Percentiles rank a stretch among this genome's conserved stretches.
Conservation (phyloP, 2,113 vertebrate species). For the Calyptommatus sinebrachiatus region DNA sequence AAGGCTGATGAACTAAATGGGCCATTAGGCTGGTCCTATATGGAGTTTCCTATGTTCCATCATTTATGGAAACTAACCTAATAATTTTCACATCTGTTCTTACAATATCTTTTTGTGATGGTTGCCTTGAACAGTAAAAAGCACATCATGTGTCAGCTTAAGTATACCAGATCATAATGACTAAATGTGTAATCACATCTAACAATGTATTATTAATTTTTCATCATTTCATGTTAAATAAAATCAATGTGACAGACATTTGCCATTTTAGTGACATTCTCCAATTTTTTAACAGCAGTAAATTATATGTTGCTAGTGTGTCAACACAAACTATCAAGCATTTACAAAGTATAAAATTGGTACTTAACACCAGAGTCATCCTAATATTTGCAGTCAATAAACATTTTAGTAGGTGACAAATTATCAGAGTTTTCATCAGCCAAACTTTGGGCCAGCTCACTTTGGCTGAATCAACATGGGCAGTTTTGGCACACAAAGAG, state of each 20-base stretch:
- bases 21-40: too few relatives aligned
- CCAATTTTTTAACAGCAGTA: not conserved
- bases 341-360: not conserved
- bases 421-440: not conserved
- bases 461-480: not conserved
- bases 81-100: conserved; percentile 35
- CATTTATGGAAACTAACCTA: conserved; percentile 40
- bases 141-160: conserved; percentile 25
- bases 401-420: not conserved
- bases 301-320: not conserved
- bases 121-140: conserved; percentile 29
- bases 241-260: conserved; percentile 5
- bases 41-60: too few relatives aligned
- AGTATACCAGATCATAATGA: conserved; percentile 41
- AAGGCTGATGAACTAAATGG: too few relatives aligned
- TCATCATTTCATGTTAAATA: conserved; percentile 10
- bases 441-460: not conserved
- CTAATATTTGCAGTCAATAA: not conserved
- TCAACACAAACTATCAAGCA: not conserved
- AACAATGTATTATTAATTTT: not conserved
- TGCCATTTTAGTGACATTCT: conserved; percentile 20
- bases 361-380: not conserved
- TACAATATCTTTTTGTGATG: conserved; percentile 36
- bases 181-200: conserved; percentile 35
- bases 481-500: too few relatives aligned